Evolutionary conservation across 1,140 invertebrate genomes (phyloP), one percentile per base, ranked within the genome.

Genomic region (Aphelenchoides avenae): DNA sequence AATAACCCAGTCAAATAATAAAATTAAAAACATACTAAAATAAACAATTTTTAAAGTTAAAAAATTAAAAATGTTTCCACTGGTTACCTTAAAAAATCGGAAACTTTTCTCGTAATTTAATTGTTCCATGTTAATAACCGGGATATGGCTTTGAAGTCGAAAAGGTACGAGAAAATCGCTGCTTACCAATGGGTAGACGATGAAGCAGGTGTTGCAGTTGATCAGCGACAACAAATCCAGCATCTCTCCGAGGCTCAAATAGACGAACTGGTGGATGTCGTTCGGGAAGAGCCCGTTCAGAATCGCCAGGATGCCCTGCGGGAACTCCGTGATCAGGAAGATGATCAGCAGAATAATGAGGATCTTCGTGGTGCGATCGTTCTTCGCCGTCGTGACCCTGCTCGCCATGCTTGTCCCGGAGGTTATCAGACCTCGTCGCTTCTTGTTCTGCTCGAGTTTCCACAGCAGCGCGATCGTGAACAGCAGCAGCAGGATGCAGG

Each of bases 231-330:
- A 37, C n/a, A 67, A 48, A 48, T 67, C 65, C n/a, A 67, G 42
- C 22, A 67, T 31, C 37, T 67, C 65, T 9, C 65, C 65, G 11
- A 67, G 48, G 3, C 58, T 57, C 20, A 70, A 33, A 36, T 67
- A 67, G n/a, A 67, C 68, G 42, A 71, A 67, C 31, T 67, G 65
- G n/a, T 67, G 65, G 18, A 67, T 71, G 44, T 67, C 65, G 42
- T 67, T 67, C 7, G 65, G 65, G 43, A 60, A 67, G 6, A 69
- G 63, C 1, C 58, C 65, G 48, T 67, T 67, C 5, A 71, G 15
- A 15, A 69, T 65, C 2, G 65, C 66, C 40, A 67, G 44, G 18
- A 71, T 46, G 3, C 65, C 61, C 42, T 57, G 62, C 13, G 61
- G 65, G 34, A 64, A 64, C 53, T 64, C 62, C 11, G 62, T 64